These are phyloP conservation scores for Cyprichromis sp. DNA, from an alignment of 2,113 vertebrate species.

Conservation along the genomic window DNA sequence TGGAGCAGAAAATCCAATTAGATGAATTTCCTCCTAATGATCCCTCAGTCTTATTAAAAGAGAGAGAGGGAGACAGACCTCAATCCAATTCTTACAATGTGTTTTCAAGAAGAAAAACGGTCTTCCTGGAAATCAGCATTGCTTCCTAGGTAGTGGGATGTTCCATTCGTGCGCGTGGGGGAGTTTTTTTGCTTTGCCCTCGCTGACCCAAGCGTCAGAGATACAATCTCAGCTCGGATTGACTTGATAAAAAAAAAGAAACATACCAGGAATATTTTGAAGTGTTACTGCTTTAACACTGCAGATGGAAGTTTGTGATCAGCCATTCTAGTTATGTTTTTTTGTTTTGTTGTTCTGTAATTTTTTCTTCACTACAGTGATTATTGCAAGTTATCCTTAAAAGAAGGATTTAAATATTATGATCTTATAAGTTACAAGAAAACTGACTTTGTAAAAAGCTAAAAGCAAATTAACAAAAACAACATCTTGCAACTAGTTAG, in stretches of 20 bases:
- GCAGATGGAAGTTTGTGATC: neutral
- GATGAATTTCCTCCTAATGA: slow-evolving; percentile 67
- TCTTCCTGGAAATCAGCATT: slow-evolving; percentile 18
- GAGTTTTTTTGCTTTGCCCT: neutral
- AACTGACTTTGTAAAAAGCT: neutral
- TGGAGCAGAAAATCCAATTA: slow-evolving; percentile 62
- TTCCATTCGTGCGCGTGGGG: neutral
- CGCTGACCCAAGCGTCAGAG: neutral
- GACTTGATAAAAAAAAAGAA: neutral
- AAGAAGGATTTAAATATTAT: neutral
- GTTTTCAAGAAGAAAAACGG: slow-evolving; percentile 22
- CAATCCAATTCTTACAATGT: slow-evolving; percentile 31
- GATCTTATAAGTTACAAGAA: neutral
- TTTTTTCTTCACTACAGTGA: neutral
- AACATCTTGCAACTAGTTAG: neutral
- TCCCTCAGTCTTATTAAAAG: slow-evolving; percentile 43
- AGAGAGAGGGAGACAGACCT: neutral
- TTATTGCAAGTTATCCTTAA: neutral
- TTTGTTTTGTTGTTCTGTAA: neutral
- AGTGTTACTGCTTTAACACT: neutral
- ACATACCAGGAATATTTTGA: neutral
- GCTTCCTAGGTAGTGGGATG: neutral
- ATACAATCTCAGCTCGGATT: neutral
- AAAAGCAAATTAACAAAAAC: neutral
- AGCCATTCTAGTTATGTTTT: neutral